Conservation (phyloP, 2,113 vertebrate species). For the Caranx melampygus region DNA sequence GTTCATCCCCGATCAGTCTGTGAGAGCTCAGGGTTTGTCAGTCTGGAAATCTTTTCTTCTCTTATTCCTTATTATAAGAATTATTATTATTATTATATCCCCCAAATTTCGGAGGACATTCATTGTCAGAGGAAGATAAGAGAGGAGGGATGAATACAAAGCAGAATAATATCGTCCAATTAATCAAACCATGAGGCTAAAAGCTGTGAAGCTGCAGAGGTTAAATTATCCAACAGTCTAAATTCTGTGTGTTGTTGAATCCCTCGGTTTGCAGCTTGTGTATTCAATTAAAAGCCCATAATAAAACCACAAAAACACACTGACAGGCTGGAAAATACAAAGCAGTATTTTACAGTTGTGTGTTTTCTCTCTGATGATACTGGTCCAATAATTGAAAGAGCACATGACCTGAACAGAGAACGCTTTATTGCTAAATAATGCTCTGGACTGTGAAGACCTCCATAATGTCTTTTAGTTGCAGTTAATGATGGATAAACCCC, state of each 20-base stretch:
- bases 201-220: not conserved
- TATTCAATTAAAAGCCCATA: not conserved
- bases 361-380: not conserved
- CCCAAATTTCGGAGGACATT: no score
- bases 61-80: no score
- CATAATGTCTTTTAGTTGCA: not conserved
- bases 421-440: not conserved
- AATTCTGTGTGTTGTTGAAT: not conserved
- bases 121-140: no score
- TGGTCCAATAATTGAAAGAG: not conserved
- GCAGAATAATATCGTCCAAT: no score
- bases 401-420: not conserved
- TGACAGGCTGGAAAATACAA: not conserved
- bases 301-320: no score
- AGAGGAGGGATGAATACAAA: no score
- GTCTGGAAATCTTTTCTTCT: no score
- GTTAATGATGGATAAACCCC: constrained; percentile 6
- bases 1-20: no score
- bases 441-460: no score
- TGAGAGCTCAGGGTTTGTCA: no score
- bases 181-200: not conserved
- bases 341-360: not conserved
- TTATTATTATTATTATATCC: no score
- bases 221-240: not conserved
- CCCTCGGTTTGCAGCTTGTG: not conserved